A percentile compares a stretch with the other conserved stretches of the same genome.
phyloP scores from a whole-genome alignment of 2,113 vertebrate species.

The Hystrix cristata region DNA sequence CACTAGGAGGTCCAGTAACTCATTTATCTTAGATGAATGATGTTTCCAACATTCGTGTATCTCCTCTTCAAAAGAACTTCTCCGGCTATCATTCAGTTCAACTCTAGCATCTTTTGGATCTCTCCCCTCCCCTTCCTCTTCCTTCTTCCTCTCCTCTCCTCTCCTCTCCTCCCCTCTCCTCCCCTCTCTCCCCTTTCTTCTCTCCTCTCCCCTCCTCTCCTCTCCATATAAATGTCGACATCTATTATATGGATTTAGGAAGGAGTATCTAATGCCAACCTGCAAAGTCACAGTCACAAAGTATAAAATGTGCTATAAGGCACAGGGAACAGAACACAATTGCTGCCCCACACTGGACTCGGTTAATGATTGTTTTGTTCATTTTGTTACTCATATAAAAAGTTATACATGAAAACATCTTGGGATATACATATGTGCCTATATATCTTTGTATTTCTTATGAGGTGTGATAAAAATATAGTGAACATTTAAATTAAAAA shows the following conservation, averaged over 20 bases:
- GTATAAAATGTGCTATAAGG: not conserved
- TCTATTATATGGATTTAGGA: not conserved
- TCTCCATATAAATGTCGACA: not conserved
- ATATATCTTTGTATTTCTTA: not conserved
- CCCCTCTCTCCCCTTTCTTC: not conserved
- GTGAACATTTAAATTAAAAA: too few relatives aligned
- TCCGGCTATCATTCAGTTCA: not conserved
- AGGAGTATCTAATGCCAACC: not conserved
- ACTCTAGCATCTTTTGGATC: not conserved
- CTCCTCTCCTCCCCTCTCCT: too few relatives aligned
- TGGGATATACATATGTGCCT: not conserved
- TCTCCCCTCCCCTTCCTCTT: accelerated
- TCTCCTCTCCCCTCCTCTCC: not conserved
- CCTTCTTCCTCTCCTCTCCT: accelerated
- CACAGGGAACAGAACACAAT: not conserved
- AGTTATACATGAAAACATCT: not conserved
- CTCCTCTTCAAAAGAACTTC: not conserved
- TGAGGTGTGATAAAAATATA: too few relatives aligned
- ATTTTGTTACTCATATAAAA: not conserved
- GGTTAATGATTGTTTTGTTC: not conserved
- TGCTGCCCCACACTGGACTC: not conserved
- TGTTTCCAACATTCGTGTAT: not conserved
- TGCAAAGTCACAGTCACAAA: not conserved
- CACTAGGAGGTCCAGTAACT: not conserved
- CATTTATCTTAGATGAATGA: not conserved